Conservation (phyloP, 2,888 invertebrate genomes). For the Parthenolecanium corni region DNA sequence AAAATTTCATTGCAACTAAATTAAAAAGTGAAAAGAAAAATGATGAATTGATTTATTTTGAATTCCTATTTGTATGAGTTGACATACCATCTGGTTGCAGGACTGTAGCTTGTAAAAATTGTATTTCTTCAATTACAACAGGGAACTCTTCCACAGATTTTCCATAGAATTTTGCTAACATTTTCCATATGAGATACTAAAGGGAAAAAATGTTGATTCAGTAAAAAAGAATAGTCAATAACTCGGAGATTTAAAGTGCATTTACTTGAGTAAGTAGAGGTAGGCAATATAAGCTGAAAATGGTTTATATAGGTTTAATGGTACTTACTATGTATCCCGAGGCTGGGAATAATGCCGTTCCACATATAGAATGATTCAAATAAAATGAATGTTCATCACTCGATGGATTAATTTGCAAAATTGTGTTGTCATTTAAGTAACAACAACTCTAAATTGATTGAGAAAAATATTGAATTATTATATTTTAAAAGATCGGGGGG, state of each 20-base stretch:
- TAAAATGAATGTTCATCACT: conserved; percentile 61
- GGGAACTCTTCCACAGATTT: conserved; percentile 63
- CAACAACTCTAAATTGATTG: too few relatives aligned
- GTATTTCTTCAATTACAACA: conserved; percentile 77
- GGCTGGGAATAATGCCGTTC: conserved; percentile 84
- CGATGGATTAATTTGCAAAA: conserved; percentile 62
- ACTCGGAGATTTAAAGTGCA: too few relatives aligned
- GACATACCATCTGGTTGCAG: conserved; percentile 62
- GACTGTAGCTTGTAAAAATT: conserved; percentile 86
- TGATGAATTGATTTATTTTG: too few relatives aligned
- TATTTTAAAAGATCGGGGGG: too few relatives aligned
- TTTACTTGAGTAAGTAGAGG: conserved; percentile 56
- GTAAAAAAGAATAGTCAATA: too few relatives aligned
- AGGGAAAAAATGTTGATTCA: too few relatives aligned
- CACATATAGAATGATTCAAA: conserved; percentile 84
- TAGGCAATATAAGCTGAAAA: conserved; percentile 42
- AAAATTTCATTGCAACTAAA: conserved; percentile 54
- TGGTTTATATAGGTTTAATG: too few relatives aligned
- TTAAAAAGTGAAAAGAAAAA: background rate
- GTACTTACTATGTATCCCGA: conserved; percentile 70
- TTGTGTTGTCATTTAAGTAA: conserved; percentile 64
- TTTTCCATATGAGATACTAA: conserved; percentile 47
- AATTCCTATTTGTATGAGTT: too few relatives aligned
- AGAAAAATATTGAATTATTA: too few relatives aligned
- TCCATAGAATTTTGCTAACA: conserved; percentile 66